Percentiles rank a stretch among this genome's conserved stretches.
Conservation (phyloP, 2,888 invertebrate genomes). For the Orthosia incerta region DNA sequence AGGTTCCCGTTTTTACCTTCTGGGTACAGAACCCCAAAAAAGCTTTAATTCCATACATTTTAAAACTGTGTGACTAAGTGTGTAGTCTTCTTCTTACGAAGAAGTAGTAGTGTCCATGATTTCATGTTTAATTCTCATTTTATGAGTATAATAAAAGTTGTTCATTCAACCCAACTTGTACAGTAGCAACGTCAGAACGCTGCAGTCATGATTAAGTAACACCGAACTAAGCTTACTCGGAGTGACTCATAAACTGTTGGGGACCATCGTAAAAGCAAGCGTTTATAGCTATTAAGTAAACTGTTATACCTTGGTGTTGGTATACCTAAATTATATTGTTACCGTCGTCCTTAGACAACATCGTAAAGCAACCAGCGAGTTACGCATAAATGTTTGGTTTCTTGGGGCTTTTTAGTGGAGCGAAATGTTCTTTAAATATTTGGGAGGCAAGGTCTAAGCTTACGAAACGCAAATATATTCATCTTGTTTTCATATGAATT, state of each 20-base stretch:
- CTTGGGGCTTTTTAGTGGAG: neutral
- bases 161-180: neutral
- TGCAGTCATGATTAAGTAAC: constrained; percentile 27
- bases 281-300: constrained; percentile 56
- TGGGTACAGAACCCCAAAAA: too few relatives aligned
- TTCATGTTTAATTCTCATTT: too few relatives aligned
- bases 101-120: too few relatives aligned
- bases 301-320: constrained; percentile 47
- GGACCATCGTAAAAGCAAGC: constrained; percentile 51
- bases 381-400: constrained; percentile 8
- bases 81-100: too few relatives aligned
- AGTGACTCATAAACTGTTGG: constrained; percentile 47
- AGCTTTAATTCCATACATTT: too few relatives aligned
- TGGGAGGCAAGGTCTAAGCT: too few relatives aligned
- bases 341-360: constrained; percentile 37
- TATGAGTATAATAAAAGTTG: too few relatives aligned
- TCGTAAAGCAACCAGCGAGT: constrained; percentile 47
- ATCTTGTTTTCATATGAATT: too few relatives aligned
- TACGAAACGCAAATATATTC: too few relatives aligned
- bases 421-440: too few relatives aligned
- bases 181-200: neutral
- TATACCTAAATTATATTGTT: constrained; percentile 58
- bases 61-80: too few relatives aligned
- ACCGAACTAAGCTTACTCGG: constrained; percentile 22
- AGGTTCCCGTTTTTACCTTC: too few relatives aligned